Conservation (phyloP, 2,113 vertebrate species). For the Brachypteracias leptosomus region DNA sequence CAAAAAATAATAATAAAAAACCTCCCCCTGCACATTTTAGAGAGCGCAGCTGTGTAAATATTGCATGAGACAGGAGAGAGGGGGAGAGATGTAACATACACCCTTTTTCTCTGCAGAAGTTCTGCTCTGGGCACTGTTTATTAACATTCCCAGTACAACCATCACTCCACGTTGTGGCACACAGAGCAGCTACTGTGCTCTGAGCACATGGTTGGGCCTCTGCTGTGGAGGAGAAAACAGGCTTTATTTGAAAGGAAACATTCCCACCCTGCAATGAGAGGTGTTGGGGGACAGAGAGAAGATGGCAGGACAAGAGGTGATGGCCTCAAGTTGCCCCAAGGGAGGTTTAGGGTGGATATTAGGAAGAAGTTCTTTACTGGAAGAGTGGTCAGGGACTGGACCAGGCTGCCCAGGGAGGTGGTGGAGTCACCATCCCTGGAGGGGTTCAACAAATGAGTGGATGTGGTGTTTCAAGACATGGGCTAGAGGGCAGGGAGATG, state of each 20-base stretch:
- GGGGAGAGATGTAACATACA: conserved; percentile 38
- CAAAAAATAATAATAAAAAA: conserved; percentile 56
- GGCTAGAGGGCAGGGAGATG: too few relatives aligned
- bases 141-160: conserved; percentile 60
- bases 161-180: not conserved
- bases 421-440: too few relatives aligned
- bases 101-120: conserved; percentile 55
- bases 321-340: too few relatives aligned
- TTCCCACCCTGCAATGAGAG: not conserved
- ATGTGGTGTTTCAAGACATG: too few relatives aligned
- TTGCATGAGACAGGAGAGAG: conserved; percentile 43
- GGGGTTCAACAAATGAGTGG: too few relatives aligned
- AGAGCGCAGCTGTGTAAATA: conserved; percentile 69
- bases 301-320: too few relatives aligned
- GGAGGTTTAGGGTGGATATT: too few relatives aligned
- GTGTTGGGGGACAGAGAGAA: not conserved
- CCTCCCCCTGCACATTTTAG: conserved; percentile 57
- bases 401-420: too few relatives aligned
- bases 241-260: not conserved
- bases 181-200: conserved; percentile 57
- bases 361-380: too few relatives aligned
- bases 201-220: not conserved
- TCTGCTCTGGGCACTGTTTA: conserved; percentile 56
- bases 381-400: too few relatives aligned
- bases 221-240: not conserved